Conservation (phyloP, 2,797 vertebrate species). For the Poeciliopsis turneri region DNA sequence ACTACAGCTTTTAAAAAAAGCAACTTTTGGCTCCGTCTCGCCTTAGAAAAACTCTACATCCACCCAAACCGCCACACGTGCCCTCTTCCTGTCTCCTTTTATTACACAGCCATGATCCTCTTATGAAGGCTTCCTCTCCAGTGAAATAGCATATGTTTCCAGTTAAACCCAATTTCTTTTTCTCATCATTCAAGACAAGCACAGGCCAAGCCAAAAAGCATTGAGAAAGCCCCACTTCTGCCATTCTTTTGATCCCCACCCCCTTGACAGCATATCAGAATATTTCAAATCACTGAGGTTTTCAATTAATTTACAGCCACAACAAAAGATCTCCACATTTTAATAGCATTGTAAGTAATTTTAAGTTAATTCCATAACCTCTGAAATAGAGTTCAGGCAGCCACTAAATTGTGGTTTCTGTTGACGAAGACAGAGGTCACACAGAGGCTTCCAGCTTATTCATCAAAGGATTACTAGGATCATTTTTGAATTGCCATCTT, state of each 20-base stretch:
- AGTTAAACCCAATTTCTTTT: slow-evolving; percentile 96
- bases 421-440: slow-evolving; percentile 75
- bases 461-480: slow-evolving; percentile 67
- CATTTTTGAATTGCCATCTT: slow-evolving; percentile 60
- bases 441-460: slow-evolving; percentile 67
- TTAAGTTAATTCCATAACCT: slow-evolving; percentile 97
- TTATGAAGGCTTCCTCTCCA: slow-evolving; percentile 90
- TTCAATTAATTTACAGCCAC: slow-evolving; percentile 97
- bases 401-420: slow-evolving; percentile 87
- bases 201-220: slow-evolving; percentile 89
- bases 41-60: slow-evolving; percentile 66
- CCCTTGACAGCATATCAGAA: slow-evolving; percentile 69
- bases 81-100: slow-evolving; percentile 80
- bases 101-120: slow-evolving; percentile 83
- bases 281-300: slow-evolving; percentile 92
- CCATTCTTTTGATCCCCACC: slow-evolving; percentile 46
- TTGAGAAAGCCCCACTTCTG: slow-evolving; percentile 86
- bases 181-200: slow-evolving; percentile 93
- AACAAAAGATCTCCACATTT: slow-evolving; percentile 92
- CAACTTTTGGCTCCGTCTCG: slow-evolving; percentile 49
- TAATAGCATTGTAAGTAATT: slow-evolving; percentile 95
- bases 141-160: slow-evolving; percentile 94
- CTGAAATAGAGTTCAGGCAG: slow-evolving; percentile 90
- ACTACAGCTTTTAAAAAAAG: slow-evolving; percentile 58
- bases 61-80: slow-evolving; percentile 81